Conservation (phyloP, 23 tunicate species). For the Trididemnum clinides region DNA sequence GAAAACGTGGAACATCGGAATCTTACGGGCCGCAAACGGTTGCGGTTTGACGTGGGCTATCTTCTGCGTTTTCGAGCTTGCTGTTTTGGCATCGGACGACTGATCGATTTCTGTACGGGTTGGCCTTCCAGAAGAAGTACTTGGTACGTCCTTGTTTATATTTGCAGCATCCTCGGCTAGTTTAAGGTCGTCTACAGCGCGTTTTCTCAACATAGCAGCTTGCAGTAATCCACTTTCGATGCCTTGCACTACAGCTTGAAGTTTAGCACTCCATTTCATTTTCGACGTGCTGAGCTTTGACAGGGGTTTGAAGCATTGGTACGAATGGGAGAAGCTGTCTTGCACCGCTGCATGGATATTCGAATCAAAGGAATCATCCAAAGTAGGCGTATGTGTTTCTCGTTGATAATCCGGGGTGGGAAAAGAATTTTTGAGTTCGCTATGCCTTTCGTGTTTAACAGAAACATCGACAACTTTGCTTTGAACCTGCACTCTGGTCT, state of each 20-base stretch:
- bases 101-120: neutral
- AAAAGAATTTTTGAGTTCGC: neutral
- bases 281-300: neutral
- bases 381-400: neutral
- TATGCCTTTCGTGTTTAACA: too few relatives aligned
- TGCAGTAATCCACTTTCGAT: neutral
- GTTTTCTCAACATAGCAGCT: too few relatives aligned
- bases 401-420: neutral
- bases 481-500: neutral
- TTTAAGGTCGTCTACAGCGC: too few relatives aligned
- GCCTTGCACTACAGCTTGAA: neutral
- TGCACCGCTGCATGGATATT: neutral
- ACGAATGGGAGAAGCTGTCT: neutral
- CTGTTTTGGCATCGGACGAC: neutral
- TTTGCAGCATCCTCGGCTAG: neutral
- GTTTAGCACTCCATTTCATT: neutral
- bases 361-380: neutral
- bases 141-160: neutral
- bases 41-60: conserved; percentile 53
- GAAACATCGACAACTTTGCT: neutral
- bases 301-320: neutral
- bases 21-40: neutral
- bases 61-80: neutral
- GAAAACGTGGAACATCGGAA: conserved; percentile 62
- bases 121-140: neutral